phyloP scores from a whole-genome alignment of 2,113 vertebrate genomes.

The Cromileptes altivelis region DNA sequence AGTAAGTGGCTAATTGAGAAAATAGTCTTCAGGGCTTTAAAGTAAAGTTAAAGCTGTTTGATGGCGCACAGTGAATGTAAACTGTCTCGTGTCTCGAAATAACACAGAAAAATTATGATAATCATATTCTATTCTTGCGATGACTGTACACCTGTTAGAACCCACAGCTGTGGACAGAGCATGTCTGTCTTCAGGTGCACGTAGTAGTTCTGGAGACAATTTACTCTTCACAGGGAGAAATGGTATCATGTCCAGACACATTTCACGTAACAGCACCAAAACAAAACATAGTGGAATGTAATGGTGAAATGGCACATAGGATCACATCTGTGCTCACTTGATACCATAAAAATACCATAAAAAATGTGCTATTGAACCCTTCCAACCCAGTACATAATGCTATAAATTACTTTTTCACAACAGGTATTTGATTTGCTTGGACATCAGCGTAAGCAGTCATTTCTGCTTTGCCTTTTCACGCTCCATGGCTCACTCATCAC shows the following conservation, averaged over 20 bases:
- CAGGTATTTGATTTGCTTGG: slow-evolving; percentile 18
- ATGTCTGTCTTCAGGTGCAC: slow-evolving; percentile 2
- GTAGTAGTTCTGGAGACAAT: not conserved
- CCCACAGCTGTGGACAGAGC: not conserved
- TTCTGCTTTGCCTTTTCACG: slow-evolving; percentile 42
- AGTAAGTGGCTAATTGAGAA: not conserved
- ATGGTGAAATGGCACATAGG: not conserved
- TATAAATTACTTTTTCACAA: not conserved
- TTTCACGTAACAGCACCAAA: slow-evolving; percentile 17
- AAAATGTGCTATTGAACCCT: not conserved
- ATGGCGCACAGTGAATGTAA: not conserved
- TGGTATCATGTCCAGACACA: not conserved
- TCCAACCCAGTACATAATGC: not conserved
- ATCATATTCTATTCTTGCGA: not conserved
- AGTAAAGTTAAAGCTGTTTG: not conserved
- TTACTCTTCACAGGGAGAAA: not conserved
- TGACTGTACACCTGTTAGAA: not conserved
- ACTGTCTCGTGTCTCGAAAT: not conserved
- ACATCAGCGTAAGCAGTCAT: slow-evolving; percentile 12
- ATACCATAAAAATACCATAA: not conserved
- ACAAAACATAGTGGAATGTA: not conserved
- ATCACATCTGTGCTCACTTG: not conserved
- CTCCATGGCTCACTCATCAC: not conserved
- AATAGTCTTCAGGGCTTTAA: not conserved
- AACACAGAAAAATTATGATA: not conserved